A percentile compares a stretch with the other conserved stretches of the same genome.
phyloP scores from a whole-genome alignment of 2,797 vertebrate species.

The Parauchenoglanis ngamensis region DNA sequence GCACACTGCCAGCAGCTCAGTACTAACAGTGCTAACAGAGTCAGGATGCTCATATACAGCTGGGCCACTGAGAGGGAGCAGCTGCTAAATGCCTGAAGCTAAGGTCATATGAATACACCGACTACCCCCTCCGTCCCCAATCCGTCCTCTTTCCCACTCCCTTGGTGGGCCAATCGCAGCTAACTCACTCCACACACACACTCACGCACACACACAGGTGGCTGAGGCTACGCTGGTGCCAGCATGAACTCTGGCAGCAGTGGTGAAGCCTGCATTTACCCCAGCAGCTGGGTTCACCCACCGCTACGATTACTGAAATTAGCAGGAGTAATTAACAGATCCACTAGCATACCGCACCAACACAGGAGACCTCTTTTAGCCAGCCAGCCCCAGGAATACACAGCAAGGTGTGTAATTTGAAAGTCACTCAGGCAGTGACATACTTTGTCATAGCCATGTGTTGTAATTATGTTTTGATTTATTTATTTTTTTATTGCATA shows the following conservation, averaged over 20 bases:
- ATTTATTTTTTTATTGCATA: no score
- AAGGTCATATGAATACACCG: slow-evolving; percentile 46
- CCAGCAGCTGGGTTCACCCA: slow-evolving; percentile 58
- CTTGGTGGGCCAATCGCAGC: slow-evolving; percentile 28
- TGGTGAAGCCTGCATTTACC: slow-evolving; percentile 57
- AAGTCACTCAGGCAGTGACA: slow-evolving; percentile 5
- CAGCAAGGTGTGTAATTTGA: slow-evolving; percentile 66
- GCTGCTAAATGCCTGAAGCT: slow-evolving; percentile 61
- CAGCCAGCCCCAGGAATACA: slow-evolving; percentile 65
- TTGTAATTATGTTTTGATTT: no score
- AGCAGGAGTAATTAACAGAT: slow-evolving; percentile 61
- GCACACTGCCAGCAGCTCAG: slow-evolving; percentile 56
- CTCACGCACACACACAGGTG: slow-evolving; percentile 18
- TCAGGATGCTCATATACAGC: slow-evolving; percentile 62
- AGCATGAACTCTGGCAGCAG: slow-evolving; percentile 43
- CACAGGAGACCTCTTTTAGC: slow-evolving; percentile 48
- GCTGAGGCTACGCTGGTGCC: slow-evolving; percentile 24
- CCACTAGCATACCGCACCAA: slow-evolving; percentile 52
- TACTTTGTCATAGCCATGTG: background rate
- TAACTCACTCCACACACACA: slow-evolving; percentile 10
- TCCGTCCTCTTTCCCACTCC: slow-evolving; percentile 45
- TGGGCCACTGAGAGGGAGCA: slow-evolving; percentile 65
- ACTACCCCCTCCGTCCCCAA: slow-evolving; percentile 13
- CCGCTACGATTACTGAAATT: slow-evolving; percentile 52
- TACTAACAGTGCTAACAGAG: slow-evolving; percentile 25